A percentile compares a stretch with the other conserved stretches of the same genome.
Evolutionary conservation across 2,888 invertebrate species (phyloP).

Genomic region (Melieria picta): DNA sequence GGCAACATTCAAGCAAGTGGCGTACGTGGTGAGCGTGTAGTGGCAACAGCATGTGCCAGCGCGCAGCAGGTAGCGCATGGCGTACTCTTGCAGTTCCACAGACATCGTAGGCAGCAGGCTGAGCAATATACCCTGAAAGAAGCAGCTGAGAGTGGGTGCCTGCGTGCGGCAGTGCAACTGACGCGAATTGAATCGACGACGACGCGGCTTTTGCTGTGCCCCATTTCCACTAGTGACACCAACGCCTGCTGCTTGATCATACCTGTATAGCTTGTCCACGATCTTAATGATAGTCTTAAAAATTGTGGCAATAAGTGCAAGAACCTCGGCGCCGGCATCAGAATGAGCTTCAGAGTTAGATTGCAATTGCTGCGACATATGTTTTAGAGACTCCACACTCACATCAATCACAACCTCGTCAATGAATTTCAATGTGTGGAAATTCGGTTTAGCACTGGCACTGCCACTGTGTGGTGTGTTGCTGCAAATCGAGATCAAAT

Average conservation of each 20-base stretch:
- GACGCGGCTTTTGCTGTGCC: constrained; percentile 36
- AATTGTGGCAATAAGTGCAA: constrained; percentile 42
- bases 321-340: constrained; percentile 27
- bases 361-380: constrained; percentile 40
- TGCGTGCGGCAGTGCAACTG: constrained; percentile 53
- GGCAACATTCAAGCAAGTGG: constrained; percentile 51
- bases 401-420: constrained; percentile 54
- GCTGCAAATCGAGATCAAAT: constrained; percentile 47
- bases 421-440: constrained; percentile 48
- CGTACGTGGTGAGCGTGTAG: constrained; percentile 53
- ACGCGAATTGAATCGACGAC: constrained; percentile 44
- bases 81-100: constrained; percentile 53
- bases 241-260: constrained; percentile 50
- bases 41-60: constrained; percentile 64
- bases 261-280: constrained; percentile 55
- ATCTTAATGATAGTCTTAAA: constrained; percentile 56
- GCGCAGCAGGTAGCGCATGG: constrained; percentile 55
- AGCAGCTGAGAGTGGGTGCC: constrained; percentile 53
- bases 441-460: constrained; percentile 24
- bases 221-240: constrained; percentile 41
- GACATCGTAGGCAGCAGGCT: constrained; percentile 51
- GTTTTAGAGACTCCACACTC: constrained; percentile 53
- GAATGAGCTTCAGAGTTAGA: neutral
- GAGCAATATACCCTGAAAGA: constrained; percentile 60
- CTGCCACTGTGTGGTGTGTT: constrained; percentile 37